Evolutionary conservation across 2,113 vertebrate species (phyloP).

Genomic region (Zapornia atra): DNA sequence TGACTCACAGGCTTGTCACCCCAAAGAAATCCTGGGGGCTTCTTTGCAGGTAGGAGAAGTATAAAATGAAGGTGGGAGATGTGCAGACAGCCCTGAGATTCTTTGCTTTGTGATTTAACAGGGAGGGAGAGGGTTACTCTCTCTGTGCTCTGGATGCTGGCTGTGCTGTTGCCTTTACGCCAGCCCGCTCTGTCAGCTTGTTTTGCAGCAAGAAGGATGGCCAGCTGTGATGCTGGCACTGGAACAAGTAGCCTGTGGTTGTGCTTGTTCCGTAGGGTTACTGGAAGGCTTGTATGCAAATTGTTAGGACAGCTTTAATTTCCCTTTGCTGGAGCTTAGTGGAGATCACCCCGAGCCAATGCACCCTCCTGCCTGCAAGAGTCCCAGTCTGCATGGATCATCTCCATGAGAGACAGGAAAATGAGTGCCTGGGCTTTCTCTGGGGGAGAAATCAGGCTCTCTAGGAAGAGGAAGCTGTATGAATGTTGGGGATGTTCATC

Average conservation of each 20-base stretch:
- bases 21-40: not conserved
- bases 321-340: not conserved
- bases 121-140: not conserved
- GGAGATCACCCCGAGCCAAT: not conserved
- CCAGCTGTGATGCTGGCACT: not conserved
- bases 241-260: not conserved
- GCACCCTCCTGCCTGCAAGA: not conserved
- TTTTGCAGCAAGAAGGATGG: not conserved
- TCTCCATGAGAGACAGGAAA: not conserved
- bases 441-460: not conserved
- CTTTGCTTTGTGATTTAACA: not conserved
- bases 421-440: not conserved
- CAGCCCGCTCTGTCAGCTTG: not conserved
- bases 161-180: not conserved
- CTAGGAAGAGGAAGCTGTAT: not conserved
- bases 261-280: not conserved
- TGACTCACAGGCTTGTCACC: not conserved
- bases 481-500: too few species aligned
- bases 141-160: not conserved
- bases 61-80: not conserved
- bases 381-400: not conserved
- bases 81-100: not conserved
- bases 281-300: accelerated
- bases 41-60: not conserved
- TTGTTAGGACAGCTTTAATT: not conserved